Base-by-base conservation (phyloP, 2,113 vertebrate genomes). In the Pipra filicauda region DNA sequence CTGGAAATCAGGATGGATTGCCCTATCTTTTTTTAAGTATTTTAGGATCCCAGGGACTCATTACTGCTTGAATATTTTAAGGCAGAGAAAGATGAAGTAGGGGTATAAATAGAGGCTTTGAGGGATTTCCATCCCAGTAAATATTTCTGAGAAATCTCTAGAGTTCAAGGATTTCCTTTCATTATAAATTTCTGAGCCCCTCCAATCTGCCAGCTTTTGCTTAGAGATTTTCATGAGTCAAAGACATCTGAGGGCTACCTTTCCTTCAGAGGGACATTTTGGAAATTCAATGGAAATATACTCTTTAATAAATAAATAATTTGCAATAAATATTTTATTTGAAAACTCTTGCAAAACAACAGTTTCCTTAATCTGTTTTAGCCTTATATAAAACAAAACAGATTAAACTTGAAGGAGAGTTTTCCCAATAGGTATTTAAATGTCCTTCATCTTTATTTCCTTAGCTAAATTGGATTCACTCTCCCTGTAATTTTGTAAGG, bases 391-490 rank as follows among this genome's bases (percentile, higher is more conserved):
- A 87, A 88, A 31, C 10, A 64, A 67, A 74, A 26, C 7, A 46
- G 43, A 71, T 71, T 57, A 62, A 92, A 57, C 8, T 17, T 80
- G n/a, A 70, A 93, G 17, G 11, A 84, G 35, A 64, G 15, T 74
- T 88, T 76, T 80, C 28, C 28, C 21, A 33, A 24, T 5, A 41
- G 14, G 23, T 84, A 74, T 92, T 80, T 74, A 88, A 83, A 62
- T 27, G 26, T 46, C 24, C 17, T 88, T 65, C 4, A 5, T 58
- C 30, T 80, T 70, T 46, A 58, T 51, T 76, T 43, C 43, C 16
- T 92, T 49, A 78, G 23, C 37, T 77, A 66, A 91, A 81, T 16
- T 71, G 27, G 35, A 91, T 93, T 94, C n/a, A 51, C 51, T 80
- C 21, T 13, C 43, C 48, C 44, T 19, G 26, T 41, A 35, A 55